These are phyloP conservation scores for Cosmopolites sordidus DNA, from an alignment of 2,888 invertebrate genomes.

Conservation along the genomic window DNA sequence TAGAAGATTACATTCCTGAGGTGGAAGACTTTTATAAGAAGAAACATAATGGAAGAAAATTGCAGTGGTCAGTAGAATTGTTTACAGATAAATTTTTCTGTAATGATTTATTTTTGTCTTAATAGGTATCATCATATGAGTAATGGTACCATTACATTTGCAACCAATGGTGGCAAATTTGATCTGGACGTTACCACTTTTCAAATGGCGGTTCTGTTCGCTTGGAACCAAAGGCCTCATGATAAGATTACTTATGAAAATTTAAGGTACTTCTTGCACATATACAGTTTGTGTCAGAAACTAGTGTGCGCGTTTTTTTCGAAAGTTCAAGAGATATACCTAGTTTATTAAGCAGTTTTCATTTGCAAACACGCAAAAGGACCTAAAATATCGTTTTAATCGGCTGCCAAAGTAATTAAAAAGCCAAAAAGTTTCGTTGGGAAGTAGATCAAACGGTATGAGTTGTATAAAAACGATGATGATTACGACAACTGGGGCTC, in stretches of 20 bases:
- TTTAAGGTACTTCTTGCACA: too few relatives aligned
- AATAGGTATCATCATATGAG: slow-evolving; percentile 91
- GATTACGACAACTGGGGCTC: too few relatives aligned
- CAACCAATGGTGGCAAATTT: slow-evolving; percentile 86
- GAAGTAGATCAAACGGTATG: too few relatives aligned
- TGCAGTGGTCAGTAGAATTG: slow-evolving; percentile 73
- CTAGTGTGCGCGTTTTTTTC: too few relatives aligned
- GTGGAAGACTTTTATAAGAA: slow-evolving; percentile 98
- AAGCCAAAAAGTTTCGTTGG: too few relatives aligned
- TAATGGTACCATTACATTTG: slow-evolving; percentile 96
- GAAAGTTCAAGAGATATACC: too few relatives aligned
- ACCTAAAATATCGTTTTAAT: too few relatives aligned
- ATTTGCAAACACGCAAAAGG: too few relatives aligned
- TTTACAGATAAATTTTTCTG: background rate
- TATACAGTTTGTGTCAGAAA: background rate
- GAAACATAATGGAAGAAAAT: slow-evolving; percentile 94
- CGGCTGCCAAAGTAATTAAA: too few relatives aligned
- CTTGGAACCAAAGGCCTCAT: slow-evolving; percentile 94
- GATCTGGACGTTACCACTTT: slow-evolving; percentile 99
- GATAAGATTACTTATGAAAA: slow-evolving; percentile 97
- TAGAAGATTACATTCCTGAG: slow-evolving; percentile 98
- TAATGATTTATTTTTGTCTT: background rate
- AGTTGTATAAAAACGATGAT: too few relatives aligned
- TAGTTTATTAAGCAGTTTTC: too few relatives aligned
- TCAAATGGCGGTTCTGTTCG: slow-evolving; percentile 98